Conservation (phyloP, 1,140 invertebrate genomes). For the Panulirus ornatus region DNA sequence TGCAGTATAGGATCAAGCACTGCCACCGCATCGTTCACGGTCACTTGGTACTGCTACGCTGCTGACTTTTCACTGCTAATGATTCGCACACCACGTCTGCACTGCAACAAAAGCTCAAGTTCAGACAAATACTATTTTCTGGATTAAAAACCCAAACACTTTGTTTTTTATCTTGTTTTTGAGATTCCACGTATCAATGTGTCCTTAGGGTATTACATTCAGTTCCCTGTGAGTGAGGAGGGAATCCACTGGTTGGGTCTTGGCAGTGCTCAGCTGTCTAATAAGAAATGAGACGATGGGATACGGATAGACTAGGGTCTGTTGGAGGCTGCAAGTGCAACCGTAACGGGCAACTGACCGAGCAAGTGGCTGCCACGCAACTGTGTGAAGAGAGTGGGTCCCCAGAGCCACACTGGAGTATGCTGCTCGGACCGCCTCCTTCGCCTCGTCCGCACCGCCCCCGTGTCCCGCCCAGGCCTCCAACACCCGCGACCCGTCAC, state of each 20-base stretch:
- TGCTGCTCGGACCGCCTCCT: slow-evolving; percentile 33
- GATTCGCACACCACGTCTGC: slow-evolving; percentile 42
- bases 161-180: too few species aligned
- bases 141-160: slow-evolving; percentile 1
- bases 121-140: slow-evolving; percentile 13
- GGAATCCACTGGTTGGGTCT: slow-evolving; percentile 17
- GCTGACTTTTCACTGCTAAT: slow-evolving; percentile 35
- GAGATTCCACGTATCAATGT: neutral
- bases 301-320: slow-evolving; percentile 43
- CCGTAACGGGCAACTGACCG: slow-evolving; percentile 68
- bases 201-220: neutral
- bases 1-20: slow-evolving; percentile 26
- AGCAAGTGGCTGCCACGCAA: slow-evolving; percentile 71
- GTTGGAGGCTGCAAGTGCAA: slow-evolving; percentile 61
- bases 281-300: slow-evolving; percentile 42
- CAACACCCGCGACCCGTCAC: slow-evolving; percentile 43
- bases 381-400: slow-evolving; percentile 62
- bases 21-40: slow-evolving; percentile 33
- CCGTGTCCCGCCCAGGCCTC: slow-evolving; percentile 49
- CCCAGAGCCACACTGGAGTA: slow-evolving; percentile 54
- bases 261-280: slow-evolving; percentile 46
- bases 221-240: slow-evolving; percentile 25
- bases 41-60: slow-evolving; percentile 24
- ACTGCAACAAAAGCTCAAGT: neutral
- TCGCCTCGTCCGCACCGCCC: slow-evolving; percentile 39